phyloP scores from a whole-genome alignment of 1,140 invertebrate genomes.

The Macrobrachium nipponense region DNA sequence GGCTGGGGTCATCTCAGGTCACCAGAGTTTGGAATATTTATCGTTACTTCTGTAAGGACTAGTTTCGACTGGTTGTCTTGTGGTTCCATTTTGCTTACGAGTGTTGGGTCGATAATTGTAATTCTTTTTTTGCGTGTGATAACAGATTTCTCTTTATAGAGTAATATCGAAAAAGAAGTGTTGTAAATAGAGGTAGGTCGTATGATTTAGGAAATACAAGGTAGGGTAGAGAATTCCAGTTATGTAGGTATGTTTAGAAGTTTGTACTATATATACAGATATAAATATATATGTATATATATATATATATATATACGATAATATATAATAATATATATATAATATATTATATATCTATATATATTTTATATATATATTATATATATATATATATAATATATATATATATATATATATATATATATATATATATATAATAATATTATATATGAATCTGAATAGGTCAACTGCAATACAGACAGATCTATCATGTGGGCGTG shows the following conservation, averaged over 20 bases:
- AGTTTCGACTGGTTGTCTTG: no score
- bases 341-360: conserved; percentile 16
- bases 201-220: no score
- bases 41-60: no score
- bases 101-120: no score
- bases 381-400: conserved; percentile 28
- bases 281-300: conserved; percentile 14
- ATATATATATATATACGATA: conserved; percentile 32
- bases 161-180: no score
- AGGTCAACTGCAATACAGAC: neutral
- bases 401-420: conserved; percentile 20
- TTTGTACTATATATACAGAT: neutral
- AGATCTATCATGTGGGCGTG: neutral
- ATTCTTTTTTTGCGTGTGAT: no score
- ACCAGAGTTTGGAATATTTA: no score
- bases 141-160: no score
- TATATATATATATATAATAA: conserved; percentile 21
- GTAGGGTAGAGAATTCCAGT: no score
- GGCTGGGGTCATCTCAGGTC: no score
- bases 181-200: no score
- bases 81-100: no score
- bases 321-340: conserved; percentile 35
- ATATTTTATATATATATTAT: conserved; percentile 32
- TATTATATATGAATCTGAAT: conserved; percentile 11
- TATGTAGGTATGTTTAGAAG: neutral